A percentile compares a stretch with the other conserved stretches of the same genome.
phyloP scores from a whole-genome alignment of 2,113 vertebrate genomes.

The pig (Sus scrofa) region T2T-Sscrofa CM000830.6:22102501-22103000 shows the following conservation, averaged over 20 bases:
- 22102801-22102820: not conserved
- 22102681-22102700: no score
- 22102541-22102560: no score
- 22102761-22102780: conserved; percentile 1
- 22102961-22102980: conserved; percentile 36
- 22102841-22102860: conserved; percentile 29
- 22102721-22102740: not conserved
- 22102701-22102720: no score
- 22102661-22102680: no score
- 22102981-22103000: not conserved
- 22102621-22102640: no score
- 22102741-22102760: not conserved
- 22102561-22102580: no score
- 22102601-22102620: no score
- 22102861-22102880: not conserved
- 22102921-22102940: not conserved
- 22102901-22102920: not conserved
- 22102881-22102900: not conserved
- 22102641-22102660: no score
- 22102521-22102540: no score
- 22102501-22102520: no score
- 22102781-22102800: conserved; percentile 22
- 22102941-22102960: not conserved
- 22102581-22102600: no score
- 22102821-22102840: not conserved